Percentiles rank a stretch among this genome's conserved stretches.
phyloP scores from a whole-genome alignment of 1,140 invertebrate genomes.

The Aphelinus certus region DNA sequence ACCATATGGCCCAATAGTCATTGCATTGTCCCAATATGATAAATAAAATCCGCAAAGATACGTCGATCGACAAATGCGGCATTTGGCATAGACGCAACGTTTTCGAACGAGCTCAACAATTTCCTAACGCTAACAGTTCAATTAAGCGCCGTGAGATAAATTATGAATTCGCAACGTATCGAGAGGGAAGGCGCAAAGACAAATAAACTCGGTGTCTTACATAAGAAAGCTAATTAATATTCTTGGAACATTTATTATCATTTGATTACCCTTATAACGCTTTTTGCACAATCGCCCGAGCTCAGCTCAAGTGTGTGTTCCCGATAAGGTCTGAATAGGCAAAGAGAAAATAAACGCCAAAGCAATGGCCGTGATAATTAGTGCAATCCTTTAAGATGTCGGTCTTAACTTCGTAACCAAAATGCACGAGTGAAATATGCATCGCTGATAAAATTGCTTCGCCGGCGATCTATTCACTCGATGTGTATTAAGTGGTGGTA shows the following conservation, averaged over 20 bases:
- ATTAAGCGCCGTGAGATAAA: neutral
- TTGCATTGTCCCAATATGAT: too few species aligned
- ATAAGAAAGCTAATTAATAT: conserved; percentile 7
- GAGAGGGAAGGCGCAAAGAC: neutral
- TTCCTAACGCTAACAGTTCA: neutral
- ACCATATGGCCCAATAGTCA: too few species aligned
- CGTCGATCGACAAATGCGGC: too few species aligned
- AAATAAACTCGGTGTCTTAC: neutral
- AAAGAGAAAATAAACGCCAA: neutral
- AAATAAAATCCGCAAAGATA: too few species aligned
- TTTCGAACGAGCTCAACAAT: too few species aligned
- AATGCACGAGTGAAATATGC: conserved; percentile 15
- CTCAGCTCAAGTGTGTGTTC: neutral
- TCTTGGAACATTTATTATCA: conserved; percentile 1
- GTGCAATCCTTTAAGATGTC: conserved; percentile 16
- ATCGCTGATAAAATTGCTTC: conserved; percentile 19
- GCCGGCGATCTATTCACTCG: conserved; percentile 1
- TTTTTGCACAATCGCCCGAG: conserved; percentile 8
- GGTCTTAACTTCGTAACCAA: neutral
- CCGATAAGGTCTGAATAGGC: neutral
- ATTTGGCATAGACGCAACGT: too few species aligned
- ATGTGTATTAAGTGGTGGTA: too few species aligned
- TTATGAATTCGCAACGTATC: conserved; percentile 1
- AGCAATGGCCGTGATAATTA: conserved; percentile 11
- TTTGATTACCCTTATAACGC: conserved; percentile 19